These are phyloP conservation scores for Apis florea DNA, from an alignment of 1,140 invertebrate genomes.

Conservation along the genomic window DNA sequence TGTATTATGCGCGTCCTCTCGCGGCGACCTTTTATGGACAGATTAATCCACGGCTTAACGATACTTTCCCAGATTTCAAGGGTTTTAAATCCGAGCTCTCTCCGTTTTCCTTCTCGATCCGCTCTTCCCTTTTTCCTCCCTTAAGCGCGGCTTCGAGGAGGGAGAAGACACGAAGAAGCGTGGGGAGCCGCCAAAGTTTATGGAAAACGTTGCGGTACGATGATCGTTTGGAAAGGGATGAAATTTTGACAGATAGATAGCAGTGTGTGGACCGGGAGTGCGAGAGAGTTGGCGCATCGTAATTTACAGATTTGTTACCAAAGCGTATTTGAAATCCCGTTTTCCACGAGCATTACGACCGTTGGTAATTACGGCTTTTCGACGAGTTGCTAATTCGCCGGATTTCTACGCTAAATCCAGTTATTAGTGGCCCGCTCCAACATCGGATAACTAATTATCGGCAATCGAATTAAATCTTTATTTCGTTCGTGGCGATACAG, in stretches of 20 bases:
- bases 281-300: neutral
- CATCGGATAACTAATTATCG: constrained; percentile 41
- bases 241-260: constrained; percentile 10
- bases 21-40: constrained; percentile 38
- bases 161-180: neutral
- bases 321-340: constrained; percentile 42
- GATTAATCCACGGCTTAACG: constrained; percentile 47
- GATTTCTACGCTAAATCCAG: constrained; percentile 38
- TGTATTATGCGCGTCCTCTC: constrained; percentile 22
- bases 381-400: constrained; percentile 43
- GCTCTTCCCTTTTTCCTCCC: neutral
- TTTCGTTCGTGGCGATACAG: neutral
- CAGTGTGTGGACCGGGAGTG: too few relatives aligned
- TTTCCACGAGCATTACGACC: constrained; percentile 31
- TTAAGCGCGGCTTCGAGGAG: neutral
- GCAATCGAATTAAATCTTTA: constrained; percentile 47
- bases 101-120: neutral
- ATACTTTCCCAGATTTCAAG: constrained; percentile 33
- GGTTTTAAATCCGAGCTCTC: constrained; percentile 30
- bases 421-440: constrained; percentile 37
- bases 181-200: neutral
- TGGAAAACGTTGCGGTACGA: constrained; percentile 3
- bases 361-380: constrained; percentile 38
- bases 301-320: constrained; percentile 40
- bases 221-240: neutral